A percentile compares a stretch with the other conserved stretches of the same genome.
phyloP scores from a whole-genome alignment of 2,888 invertebrate species.

The Macrophya annulata region DNA sequence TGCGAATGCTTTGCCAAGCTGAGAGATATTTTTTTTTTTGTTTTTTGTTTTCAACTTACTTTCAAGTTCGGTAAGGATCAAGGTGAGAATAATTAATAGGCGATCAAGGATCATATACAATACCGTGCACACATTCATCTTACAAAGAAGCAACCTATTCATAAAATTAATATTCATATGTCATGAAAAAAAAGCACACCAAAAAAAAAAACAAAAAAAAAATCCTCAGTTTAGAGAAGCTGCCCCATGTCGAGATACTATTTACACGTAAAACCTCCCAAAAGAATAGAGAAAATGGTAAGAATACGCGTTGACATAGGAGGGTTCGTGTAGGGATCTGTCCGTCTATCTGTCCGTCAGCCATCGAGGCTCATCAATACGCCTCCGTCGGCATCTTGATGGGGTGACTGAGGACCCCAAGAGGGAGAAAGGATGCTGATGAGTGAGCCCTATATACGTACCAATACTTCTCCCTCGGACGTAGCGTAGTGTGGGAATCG shows the following conservation, averaged over 20 bases:
- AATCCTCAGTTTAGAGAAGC: neutral
- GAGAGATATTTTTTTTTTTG: neutral
- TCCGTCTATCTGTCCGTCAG: slow-evolving; percentile 50
- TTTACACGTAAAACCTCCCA: neutral
- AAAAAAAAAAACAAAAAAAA: neutral
- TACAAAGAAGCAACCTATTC: neutral
- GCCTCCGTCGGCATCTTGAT: slow-evolving; percentile 53
- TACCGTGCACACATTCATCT: neutral
- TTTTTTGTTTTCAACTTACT: neutral
- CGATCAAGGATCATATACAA: neutral
- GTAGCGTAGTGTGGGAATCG: slow-evolving; percentile 42
- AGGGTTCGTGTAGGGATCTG: slow-evolving; percentile 36
- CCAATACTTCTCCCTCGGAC: slow-evolving; percentile 18
- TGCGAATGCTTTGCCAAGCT: slow-evolving; percentile 1
- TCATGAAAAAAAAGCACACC: neutral
- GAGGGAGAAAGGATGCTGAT: slow-evolving; percentile 49
- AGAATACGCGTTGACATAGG: slow-evolving; percentile 47
- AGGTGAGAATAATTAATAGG: neutral
- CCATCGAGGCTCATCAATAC: slow-evolving; percentile 57
- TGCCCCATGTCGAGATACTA: neutral
- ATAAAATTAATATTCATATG: neutral
- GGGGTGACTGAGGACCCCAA: slow-evolving; percentile 54
- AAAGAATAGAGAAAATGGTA: slow-evolving; percentile 19
- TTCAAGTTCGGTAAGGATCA: neutral
- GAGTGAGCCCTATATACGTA: slow-evolving; percentile 42